Conservation (phyloP, 2,797 vertebrate genomes). For the Echeneis naucrates region DNA sequence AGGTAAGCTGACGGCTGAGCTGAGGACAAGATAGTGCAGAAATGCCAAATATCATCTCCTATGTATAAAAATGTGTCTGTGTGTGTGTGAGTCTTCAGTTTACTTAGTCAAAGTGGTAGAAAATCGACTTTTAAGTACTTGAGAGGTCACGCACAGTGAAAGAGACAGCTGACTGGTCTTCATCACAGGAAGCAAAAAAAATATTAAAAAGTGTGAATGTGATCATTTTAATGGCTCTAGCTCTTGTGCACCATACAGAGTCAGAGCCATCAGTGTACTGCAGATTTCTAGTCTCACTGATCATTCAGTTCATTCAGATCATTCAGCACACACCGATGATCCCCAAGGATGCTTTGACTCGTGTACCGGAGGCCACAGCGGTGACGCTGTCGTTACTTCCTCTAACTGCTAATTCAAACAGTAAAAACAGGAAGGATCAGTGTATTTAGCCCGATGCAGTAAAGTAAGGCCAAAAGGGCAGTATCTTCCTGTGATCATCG, state of each 20-base stretch:
- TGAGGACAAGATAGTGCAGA: slow-evolving; percentile 44
- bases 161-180: neutral
- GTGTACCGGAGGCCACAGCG: no score
- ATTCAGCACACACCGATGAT: no score
- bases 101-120: neutral
- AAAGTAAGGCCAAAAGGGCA: no score
- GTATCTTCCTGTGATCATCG: no score
- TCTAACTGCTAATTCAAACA: no score
- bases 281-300: no score
- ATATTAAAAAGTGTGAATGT: no score
- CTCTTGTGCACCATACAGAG: neutral
- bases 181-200: neutral
- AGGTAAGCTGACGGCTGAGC: slow-evolving; percentile 34
- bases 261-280: neutral
- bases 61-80: neutral
- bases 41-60: slow-evolving; percentile 33
- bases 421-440: no score
- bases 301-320: no score
- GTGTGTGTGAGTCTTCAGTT: neutral
- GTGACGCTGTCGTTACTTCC: no score
- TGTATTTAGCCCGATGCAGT: no score
- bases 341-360: no score
- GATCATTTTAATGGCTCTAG: neutral
- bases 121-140: neutral
- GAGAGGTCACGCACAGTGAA: neutral